Evolutionary conservation across 2,113 vertebrate genomes (phyloP), one percentile per base, ranked within the genome.

Genomic region (Salminus brasiliensis): DNA sequence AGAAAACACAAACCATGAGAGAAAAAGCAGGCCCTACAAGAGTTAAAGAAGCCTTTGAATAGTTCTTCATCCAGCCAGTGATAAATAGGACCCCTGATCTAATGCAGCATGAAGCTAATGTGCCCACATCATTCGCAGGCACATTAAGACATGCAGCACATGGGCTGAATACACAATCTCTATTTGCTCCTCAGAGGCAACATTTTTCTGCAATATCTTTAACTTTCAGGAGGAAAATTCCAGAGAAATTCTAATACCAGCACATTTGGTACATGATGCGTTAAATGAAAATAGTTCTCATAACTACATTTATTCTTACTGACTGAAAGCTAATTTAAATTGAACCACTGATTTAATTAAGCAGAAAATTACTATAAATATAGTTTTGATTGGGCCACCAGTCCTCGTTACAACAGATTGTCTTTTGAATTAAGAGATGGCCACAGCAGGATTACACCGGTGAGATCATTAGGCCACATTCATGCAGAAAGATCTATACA

Each of bases 321-420:
- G 79, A 72, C 60, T 85, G 82, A 87, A 88, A 90, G 85, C 88
- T 91, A 86, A 92, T 92, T 92, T 89, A 82, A 88, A 91, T 91
- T 90, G 83, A 83, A 83, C 57, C 65, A 41, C 84, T 85, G 74
- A 69, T 87, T 78, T 87, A 93, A 94, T 94, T 92, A 89, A 52
- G 89, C 93, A 89, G 85, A 93, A 91, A 90, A 91, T 92, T 78
- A 84, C 72, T 76, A 90, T 92, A 91, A 93, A 93, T 93, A 88
- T 84, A 83, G 47, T 83, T 88, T 88, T 82, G 82, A 77, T 89
- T 85, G 81, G 90, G 85, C 74, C 87, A 82, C 70, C 87, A 82
- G 73, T 78, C 87, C 81, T 81, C 65, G 79, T 75, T 87, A 82
- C 74, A 83, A 69, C 83, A 68, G 1, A 72, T 73, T 69, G 75